Base-by-base conservation (phyloP, 2,113 vertebrate species). In the Sterrhoptilus dennistouni region DNA sequence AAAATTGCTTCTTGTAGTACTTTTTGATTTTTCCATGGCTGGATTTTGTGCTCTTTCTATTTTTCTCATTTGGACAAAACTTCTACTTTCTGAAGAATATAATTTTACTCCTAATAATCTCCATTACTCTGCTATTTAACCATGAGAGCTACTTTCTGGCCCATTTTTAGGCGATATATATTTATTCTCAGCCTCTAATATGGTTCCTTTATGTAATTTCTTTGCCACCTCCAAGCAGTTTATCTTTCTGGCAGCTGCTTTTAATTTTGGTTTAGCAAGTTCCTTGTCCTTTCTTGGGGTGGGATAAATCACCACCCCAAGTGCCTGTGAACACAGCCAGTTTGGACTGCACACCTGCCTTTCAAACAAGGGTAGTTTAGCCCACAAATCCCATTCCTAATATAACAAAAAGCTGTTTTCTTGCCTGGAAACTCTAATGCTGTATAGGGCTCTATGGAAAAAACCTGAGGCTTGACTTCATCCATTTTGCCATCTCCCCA, bases 61-160 rank as follows among this genome's bases (percentile, higher is more conserved):
- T 83, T 86, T 84, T 70, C 56, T 81, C 63, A 53, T 89, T 95
- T 91, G 52, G 72, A 78, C 52, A 42, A 50, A 59, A 81, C 40
- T 94, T 93, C 60, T 56, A 66, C 56, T 87, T 78, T 54, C 38
- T 75, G 84, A 89, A 45, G 38, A 89, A 87, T 44, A 81, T 56
- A 2, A 60, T 93, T 97, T 87, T 75, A n/a, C 52, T 89, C 42
- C 44, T 75, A 63, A 89, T 63, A 66, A 80, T 84, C 81, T 89
- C 87, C 35, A 78, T 89, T 96, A 63, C 33, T 89, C 35, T 64
- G 38, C 72, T 96, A 14, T 78, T 93, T 96, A 93, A 68, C 69
- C 57, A 75, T 0, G 3, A 87, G 19, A 63, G 11, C 44, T 84
- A 65, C 79, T 94, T 84, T 82, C 90, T 91, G 21, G 5, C 90